Conservation (phyloP, 1,140 invertebrate species). For the Drosophila santomea region DNA sequence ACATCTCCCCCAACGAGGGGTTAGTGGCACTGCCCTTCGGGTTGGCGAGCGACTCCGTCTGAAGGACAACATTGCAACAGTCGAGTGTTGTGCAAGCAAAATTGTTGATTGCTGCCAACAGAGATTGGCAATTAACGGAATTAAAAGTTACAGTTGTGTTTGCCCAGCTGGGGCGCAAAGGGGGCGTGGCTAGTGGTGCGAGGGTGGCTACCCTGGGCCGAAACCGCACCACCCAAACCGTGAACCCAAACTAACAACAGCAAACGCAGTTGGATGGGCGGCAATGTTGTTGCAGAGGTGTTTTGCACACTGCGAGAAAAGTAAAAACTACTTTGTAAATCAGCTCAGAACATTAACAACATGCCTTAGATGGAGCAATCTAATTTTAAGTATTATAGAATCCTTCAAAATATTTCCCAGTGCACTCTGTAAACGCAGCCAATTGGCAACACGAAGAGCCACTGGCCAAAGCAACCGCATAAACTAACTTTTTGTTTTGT, state of each 20-base stretch:
- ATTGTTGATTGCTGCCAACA: slow-evolving; percentile 84
- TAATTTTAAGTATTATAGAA: too few relatives aligned
- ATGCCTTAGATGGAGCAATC: too few relatives aligned
- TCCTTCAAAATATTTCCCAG: slow-evolving; percentile 30
- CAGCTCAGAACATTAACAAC: background rate
- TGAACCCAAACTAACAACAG: slow-evolving; percentile 51
- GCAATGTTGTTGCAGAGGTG: slow-evolving; percentile 45
- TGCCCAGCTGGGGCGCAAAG: slow-evolving; percentile 46
- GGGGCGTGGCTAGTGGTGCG: slow-evolving; percentile 9
- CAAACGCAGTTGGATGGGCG: slow-evolving; percentile 20
- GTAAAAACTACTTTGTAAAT: background rate
- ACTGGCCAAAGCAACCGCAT: slow-evolving; percentile 75
- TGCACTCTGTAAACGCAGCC: slow-evolving; percentile 50
- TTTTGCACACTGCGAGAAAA: slow-evolving; percentile 42
- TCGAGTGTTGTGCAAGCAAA: slow-evolving; percentile 84
- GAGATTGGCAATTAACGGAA: slow-evolving; percentile 85
- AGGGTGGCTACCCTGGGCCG: slow-evolving; percentile 7
- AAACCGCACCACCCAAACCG: slow-evolving; percentile 35
- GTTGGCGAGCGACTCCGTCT: slow-evolving; percentile 57
- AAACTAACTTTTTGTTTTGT: slow-evolving; percentile 65
- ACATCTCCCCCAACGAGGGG: slow-evolving; percentile 12
- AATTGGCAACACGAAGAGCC: slow-evolving; percentile 65
- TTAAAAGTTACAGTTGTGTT: slow-evolving; percentile 84
- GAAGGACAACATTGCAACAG: slow-evolving; percentile 78
- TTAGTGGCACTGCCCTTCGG: slow-evolving; percentile 51